phyloP scores from a whole-genome alignment of 2,797 vertebrate species.

The Phalanger gymnotis region DNA sequence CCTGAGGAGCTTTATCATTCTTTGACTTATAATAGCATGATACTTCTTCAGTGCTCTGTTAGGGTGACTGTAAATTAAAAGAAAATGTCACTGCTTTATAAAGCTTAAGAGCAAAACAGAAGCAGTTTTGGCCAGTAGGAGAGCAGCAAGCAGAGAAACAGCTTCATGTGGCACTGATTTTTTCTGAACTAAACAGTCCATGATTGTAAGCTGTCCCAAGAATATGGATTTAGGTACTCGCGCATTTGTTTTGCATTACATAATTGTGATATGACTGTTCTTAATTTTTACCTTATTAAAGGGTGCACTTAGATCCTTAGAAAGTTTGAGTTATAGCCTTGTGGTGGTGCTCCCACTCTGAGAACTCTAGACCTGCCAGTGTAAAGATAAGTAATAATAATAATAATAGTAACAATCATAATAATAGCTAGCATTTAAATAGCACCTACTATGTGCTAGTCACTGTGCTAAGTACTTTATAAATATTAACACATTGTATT shows the following conservation, averaged over 20 bases:
- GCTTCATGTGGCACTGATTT: not conserved
- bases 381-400: not conserved
- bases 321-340: not conserved
- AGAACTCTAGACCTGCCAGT: not conserved
- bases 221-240: not conserved
- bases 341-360: not conserved
- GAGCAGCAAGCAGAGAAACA: not conserved
- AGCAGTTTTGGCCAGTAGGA: not conserved
- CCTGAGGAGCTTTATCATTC: not conserved
- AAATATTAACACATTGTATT: not conserved
- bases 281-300: not conserved
- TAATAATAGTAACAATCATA: not conserved
- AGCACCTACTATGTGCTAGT: not conserved
- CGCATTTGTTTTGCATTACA: not conserved
- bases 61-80: not conserved
- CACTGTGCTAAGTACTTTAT: not conserved
- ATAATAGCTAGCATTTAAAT: not conserved
- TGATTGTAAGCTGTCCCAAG: not conserved
- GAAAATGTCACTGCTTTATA: not conserved
- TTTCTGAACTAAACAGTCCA: not conserved
- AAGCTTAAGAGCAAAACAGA: not conserved
- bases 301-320: not conserved
- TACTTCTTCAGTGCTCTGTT: not conserved
- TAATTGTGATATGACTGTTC: not conserved
- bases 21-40: not conserved